Evolutionary conservation across 1,140 invertebrate genomes (phyloP).

Genomic region (Alviniconcha marisindica): DNA sequence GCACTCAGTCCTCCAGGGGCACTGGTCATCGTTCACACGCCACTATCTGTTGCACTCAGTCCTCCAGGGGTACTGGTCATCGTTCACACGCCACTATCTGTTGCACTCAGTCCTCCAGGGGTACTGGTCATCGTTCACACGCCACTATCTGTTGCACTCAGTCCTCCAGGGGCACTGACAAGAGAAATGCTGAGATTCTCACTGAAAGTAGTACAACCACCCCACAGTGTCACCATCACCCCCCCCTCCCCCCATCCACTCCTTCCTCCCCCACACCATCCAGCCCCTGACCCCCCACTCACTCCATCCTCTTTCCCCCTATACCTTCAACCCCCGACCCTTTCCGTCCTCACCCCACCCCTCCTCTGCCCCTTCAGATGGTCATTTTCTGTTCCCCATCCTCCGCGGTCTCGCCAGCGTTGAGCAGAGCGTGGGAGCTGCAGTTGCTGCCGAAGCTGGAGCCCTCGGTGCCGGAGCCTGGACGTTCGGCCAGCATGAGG

Average conservation of each 20-base stretch:
- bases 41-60: too few species aligned
- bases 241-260: not conserved
- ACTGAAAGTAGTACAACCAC: too few species aligned
- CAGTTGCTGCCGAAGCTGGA: constrained; percentile 66
- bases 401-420: constrained; percentile 39
- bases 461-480: constrained; percentile 62
- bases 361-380: not conserved
- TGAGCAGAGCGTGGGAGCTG: constrained; percentile 61
- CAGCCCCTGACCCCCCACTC: too few species aligned
- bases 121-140: not conserved
- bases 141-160: too few species aligned
- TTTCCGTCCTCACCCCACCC: not conserved
- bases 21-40: too few species aligned
- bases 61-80: too few species aligned
- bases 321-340: not conserved
- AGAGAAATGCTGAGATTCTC: not conserved
- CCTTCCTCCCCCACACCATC: not conserved
- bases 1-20: too few species aligned
- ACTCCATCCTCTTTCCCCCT: not conserved
- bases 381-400: constrained; percentile 30
- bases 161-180: not conserved
- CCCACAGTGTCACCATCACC: not conserved
- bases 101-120: too few species aligned
- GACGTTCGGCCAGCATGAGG: constrained; percentile 47
- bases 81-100: too few species aligned